These are phyloP conservation scores for Campopleginae sp. DNA, from an alignment of 2,888 invertebrate species.

Conservation along the genomic window DNA sequence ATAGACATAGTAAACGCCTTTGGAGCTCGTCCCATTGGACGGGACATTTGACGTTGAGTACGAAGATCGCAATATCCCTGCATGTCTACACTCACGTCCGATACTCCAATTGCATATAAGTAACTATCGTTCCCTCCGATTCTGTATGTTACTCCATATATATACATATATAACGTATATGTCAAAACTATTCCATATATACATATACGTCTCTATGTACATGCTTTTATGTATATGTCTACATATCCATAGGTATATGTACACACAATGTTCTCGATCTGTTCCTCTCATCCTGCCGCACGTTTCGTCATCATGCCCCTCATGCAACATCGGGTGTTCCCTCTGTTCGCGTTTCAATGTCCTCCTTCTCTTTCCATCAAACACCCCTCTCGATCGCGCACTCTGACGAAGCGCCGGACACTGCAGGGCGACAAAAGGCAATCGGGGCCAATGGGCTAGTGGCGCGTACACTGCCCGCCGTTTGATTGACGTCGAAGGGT, in stretches of 20 bases:
- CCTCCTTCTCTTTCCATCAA: slow-evolving; percentile 45
- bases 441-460: slow-evolving; percentile 82
- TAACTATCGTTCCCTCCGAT: neutral
- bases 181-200: neutral
- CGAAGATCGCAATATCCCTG: slow-evolving; percentile 62
- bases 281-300: slow-evolving; percentile 29
- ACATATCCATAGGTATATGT: neutral
- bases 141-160: neutral
- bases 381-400: slow-evolving; percentile 39
- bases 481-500: slow-evolving; percentile 81
- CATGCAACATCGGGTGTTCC: slow-evolving; percentile 9
- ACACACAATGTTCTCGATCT: neutral
- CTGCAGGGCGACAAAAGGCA: slow-evolving; percentile 79
- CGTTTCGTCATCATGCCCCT: slow-evolving; percentile 24
- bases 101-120: slow-evolving; percentile 29
- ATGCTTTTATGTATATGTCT: neutral
- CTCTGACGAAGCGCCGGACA: slow-evolving; percentile 62
- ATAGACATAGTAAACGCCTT: slow-evolving; percentile 71
- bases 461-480: slow-evolving; percentile 75
- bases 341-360: slow-evolving; percentile 44
- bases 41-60: slow-evolving; percentile 52
- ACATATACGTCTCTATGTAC: neutral
- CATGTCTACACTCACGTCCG: slow-evolving; percentile 51
- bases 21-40: slow-evolving; percentile 75
- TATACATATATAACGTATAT: too few relatives aligned